Evolutionary conservation across 2,888 invertebrate species (phyloP).

Genomic region (Eurois occulta): DNA sequence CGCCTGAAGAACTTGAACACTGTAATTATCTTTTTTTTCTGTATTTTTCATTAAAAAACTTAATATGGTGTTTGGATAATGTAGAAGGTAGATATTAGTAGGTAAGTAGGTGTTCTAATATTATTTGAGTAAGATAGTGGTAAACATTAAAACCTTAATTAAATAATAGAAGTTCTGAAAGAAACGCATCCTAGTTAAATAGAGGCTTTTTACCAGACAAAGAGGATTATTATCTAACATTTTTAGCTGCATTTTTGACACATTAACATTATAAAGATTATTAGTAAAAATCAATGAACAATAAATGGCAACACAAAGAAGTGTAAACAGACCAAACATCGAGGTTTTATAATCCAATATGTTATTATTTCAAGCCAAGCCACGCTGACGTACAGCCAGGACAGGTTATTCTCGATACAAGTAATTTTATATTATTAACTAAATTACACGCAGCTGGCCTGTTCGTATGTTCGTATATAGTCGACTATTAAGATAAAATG

Average conservation of each 20-base stretch:
- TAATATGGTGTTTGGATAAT: constrained; percentile 16
- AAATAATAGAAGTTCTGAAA: not conserved
- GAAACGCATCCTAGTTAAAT: not conserved
- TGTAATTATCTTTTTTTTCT: constrained; percentile 16
- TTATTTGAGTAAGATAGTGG: constrained; percentile 2
- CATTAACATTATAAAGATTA: not conserved
- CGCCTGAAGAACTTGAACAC: constrained; percentile 24
- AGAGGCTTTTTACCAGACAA: not conserved
- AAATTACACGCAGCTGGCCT: constrained; percentile 83
- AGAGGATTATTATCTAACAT: not conserved
- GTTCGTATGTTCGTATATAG: constrained; percentile 73
- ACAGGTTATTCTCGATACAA: constrained; percentile 79
- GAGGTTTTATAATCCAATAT: constrained; percentile 53
- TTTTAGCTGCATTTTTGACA: not conserved
- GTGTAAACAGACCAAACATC: constrained; percentile 58
- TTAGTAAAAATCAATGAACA: constrained; percentile 25
- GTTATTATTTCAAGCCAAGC: constrained; percentile 58
- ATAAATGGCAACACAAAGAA: constrained; percentile 40
- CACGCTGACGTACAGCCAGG: constrained; percentile 66
- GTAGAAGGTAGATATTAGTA: not conserved
- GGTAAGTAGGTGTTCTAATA: not conserved
- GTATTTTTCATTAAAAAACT: not conserved
- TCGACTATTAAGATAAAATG: constrained; percentile 83
- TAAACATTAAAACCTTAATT: not conserved
- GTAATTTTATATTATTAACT: constrained; percentile 87